Evolutionary conservation across 2,888 invertebrate species (phyloP).

Genomic region (Leptopilina syphax): DNA sequence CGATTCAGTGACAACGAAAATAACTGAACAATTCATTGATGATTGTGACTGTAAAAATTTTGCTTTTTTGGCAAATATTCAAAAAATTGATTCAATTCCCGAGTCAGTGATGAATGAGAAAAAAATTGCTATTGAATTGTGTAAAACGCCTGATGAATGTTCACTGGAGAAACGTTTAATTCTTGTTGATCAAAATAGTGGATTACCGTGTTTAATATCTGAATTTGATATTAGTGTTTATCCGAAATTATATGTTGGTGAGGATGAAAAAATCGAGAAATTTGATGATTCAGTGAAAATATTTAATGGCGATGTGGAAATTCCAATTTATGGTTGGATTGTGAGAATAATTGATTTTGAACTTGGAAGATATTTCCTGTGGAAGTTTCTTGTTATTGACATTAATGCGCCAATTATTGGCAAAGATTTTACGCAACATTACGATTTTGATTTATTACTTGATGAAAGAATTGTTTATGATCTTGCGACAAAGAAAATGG

Average conservation of each 20-base stretch:
- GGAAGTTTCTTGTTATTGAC: constrained; percentile 5
- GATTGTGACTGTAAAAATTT: background rate
- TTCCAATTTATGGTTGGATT: constrained; percentile 33
- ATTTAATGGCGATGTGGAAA: background rate
- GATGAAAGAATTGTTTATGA: background rate
- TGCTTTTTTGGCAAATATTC: background rate
- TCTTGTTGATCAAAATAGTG: constrained; percentile 14
- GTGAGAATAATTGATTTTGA: constrained; percentile 10
- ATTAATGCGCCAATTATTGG: constrained; percentile 7
- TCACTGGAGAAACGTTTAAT: background rate
- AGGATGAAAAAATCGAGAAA: background rate
- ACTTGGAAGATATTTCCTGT: constrained; percentile 9
- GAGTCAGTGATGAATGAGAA: background rate
- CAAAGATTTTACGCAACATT: background rate
- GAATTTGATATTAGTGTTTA: background rate
- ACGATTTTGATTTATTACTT: background rate
- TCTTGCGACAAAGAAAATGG: background rate
- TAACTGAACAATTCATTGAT: background rate
- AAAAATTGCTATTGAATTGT: background rate
- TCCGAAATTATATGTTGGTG: background rate
- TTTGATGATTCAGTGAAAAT: constrained; percentile 13
- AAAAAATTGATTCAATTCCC: constrained; percentile 1
- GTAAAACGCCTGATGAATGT: background rate
- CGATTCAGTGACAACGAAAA: background rate
- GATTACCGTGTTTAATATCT: constrained; percentile 1